Conservation (phyloP, 2,797 vertebrate genomes). For the Sebastes nivosus region DNA sequence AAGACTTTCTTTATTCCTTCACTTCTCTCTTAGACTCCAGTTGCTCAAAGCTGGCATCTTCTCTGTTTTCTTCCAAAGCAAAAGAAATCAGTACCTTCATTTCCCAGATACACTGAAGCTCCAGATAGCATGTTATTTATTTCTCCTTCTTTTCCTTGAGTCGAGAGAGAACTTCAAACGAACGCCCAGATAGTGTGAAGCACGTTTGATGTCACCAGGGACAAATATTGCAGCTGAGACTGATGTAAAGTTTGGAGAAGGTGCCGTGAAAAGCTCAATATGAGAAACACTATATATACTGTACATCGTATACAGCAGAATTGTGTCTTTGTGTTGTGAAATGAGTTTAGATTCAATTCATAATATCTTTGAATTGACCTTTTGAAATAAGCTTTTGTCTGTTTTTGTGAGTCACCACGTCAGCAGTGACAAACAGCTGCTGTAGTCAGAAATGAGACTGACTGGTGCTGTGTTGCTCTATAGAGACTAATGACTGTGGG, state of each 20-base stretch:
- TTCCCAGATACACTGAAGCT: conserved; percentile 32
- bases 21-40: conserved; percentile 46
- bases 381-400: not conserved
- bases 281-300: not conserved
- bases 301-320: not conserved
- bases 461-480: not conserved
- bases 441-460: not conserved
- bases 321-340: conserved; percentile 30
- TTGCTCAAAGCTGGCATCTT: conserved; percentile 54
- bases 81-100: conserved; percentile 23
- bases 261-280: conserved; percentile 18
- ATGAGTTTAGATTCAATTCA: conserved; percentile 18
- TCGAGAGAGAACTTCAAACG: conserved; percentile 71
- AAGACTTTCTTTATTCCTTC: conserved; percentile 49
- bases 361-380: not conserved
- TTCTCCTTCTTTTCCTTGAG: conserved; percentile 38
- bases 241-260: conserved; percentile 28
- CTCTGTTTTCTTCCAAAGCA: conserved; percentile 23
- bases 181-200: conserved; percentile 45
- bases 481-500: conserved; percentile 17
- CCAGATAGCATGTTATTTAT: conserved; percentile 44
- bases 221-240: conserved; percentile 40
- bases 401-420: not conserved
- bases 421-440: not conserved
- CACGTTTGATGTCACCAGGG: conserved; percentile 70